Conservation (phyloP, 2,797 vertebrate species). For the Clarias fuscus region DNA sequence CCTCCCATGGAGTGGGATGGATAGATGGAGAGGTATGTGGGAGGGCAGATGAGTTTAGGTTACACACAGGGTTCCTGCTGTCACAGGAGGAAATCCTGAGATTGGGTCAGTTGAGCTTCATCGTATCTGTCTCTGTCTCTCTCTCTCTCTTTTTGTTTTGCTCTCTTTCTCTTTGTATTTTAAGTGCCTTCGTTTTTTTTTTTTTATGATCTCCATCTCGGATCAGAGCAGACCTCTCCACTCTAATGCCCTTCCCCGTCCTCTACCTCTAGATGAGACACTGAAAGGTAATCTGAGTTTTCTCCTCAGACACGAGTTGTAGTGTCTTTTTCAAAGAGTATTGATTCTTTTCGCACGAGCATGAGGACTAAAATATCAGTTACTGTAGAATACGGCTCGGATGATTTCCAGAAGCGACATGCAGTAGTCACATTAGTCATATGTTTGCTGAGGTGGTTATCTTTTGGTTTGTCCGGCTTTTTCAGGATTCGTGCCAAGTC, state of each 20-base stretch:
- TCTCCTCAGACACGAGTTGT: constrained; percentile 14
- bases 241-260: constrained; percentile 27
- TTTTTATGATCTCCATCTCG: constrained; percentile 42
- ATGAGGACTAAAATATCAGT: background rate
- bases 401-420: background rate
- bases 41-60: constrained; percentile 55
- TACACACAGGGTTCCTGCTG: constrained; percentile 53
- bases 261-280: constrained; percentile 40
- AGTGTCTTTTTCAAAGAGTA: constrained; percentile 18
- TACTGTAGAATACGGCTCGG: background rate
- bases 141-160: constrained; percentile 14
- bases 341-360: constrained; percentile 24
- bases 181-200: constrained; percentile 30
- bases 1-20: constrained; percentile 49
- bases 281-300: constrained; percentile 57
- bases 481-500: constrained; percentile 2
- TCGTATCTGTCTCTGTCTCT: constrained; percentile 36
- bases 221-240: constrained; percentile 25
- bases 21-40: constrained; percentile 51
- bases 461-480: background rate
- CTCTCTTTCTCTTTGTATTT: constrained; percentile 18
- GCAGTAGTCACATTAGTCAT: background rate
- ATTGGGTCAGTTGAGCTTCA: constrained; percentile 58
- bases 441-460: background rate
- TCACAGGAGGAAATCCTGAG: constrained; percentile 62